Percentiles rank a stretch among this genome's conserved stretches.
These are phyloP conservation scores for Romanogobio albipinnatus DNA, from an alignment of 2,113 vertebrate genomes.

Conservation along the genomic window DNA sequence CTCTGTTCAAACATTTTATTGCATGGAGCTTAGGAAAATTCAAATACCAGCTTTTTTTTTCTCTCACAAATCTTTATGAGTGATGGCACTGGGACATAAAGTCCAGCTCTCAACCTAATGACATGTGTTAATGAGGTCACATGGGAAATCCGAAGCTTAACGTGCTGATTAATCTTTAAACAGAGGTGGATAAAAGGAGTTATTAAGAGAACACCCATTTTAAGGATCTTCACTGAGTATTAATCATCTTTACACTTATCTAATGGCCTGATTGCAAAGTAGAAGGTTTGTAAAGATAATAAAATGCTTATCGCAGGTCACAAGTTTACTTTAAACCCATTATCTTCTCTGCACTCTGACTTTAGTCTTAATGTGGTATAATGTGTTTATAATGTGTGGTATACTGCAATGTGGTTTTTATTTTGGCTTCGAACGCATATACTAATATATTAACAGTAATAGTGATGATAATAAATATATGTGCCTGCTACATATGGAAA, in stretches of 20 bases:
- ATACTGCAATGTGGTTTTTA: too few relatives aligned
- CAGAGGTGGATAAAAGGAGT: slow-evolving; percentile 34
- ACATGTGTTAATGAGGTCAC: slow-evolving; percentile 43
- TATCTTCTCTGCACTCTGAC: slow-evolving; percentile 3
- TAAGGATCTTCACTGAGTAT: slow-evolving; percentile 35
- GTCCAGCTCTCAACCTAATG: slow-evolving; percentile 16
- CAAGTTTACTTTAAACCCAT: slow-evolving; percentile 29
- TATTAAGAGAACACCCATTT: slow-evolving; percentile 47
- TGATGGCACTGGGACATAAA: slow-evolving; percentile 13
- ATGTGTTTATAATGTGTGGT: too few relatives aligned
- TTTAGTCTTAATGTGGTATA: not conserved
- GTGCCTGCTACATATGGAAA: too few relatives aligned
- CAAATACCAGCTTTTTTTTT: not conserved
- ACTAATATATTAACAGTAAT: not conserved
- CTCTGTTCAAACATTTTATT: slow-evolving; percentile 1
- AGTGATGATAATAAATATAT: too few relatives aligned
- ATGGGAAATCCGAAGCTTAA: slow-evolving; percentile 40
- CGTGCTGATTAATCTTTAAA: slow-evolving; percentile 47
- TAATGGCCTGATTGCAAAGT: not conserved
- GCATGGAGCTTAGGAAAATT: not conserved
- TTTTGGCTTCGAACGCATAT: not conserved
- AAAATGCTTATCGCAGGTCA: slow-evolving; percentile 15
- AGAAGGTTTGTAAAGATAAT: not conserved
- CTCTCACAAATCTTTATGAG: not conserved
- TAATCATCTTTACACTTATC: slow-evolving; percentile 44